Conservation (phyloP, 2,113 vertebrate genomes). For the Phyllopteryx taeniolatus region DNA sequence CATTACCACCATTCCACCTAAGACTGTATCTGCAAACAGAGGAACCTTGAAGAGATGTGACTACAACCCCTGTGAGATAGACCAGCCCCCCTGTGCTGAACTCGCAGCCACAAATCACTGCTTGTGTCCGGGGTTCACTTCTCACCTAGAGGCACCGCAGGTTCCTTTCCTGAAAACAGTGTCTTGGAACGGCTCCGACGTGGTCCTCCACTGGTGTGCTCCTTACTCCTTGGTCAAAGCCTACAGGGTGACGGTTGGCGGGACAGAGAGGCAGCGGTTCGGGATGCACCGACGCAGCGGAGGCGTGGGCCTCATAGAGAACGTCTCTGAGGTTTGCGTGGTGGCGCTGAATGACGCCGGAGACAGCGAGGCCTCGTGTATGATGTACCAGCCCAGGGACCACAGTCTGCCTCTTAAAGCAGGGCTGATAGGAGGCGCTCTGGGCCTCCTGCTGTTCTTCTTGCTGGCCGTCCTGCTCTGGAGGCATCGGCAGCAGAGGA, state of each 20-base stretch:
- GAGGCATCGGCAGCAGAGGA: slow-evolving; percentile 51
- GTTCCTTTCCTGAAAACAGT: slow-evolving; percentile 36
- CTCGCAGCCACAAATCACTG: slow-evolving; percentile 31
- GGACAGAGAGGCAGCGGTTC: neutral
- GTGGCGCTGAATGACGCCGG: slow-evolving; percentile 57
- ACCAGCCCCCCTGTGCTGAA: slow-evolving; percentile 42
- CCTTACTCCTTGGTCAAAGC: slow-evolving; percentile 54
- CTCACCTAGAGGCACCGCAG: slow-evolving; percentile 10
- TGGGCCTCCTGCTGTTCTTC: slow-evolving; percentile 63
- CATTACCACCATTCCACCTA: fast-evolving
- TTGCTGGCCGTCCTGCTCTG: slow-evolving; percentile 60
- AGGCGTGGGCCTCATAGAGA: slow-evolving; percentile 21
- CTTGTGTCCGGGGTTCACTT: slow-evolving; percentile 58
- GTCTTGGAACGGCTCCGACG: slow-evolving; percentile 45
- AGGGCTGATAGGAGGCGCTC: slow-evolving; percentile 65
- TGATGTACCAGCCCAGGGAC: slow-evolving; percentile 33
- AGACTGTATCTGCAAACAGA: fast-evolving
- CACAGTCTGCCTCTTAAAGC: slow-evolving; percentile 44
- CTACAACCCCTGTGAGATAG: slow-evolving; percentile 60
- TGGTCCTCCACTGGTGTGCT: slow-evolving; percentile 67
- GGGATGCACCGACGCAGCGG: slow-evolving; percentile 21
- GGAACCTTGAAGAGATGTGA: slow-evolving; percentile 15
- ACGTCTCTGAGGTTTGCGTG: slow-evolving; percentile 60
- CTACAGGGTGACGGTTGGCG: slow-evolving; percentile 54
- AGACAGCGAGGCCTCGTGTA: slow-evolving; percentile 39